Evolutionary conservation across 2,888 invertebrate species (phyloP).

Genomic region (Ischnura elegans): DNA sequence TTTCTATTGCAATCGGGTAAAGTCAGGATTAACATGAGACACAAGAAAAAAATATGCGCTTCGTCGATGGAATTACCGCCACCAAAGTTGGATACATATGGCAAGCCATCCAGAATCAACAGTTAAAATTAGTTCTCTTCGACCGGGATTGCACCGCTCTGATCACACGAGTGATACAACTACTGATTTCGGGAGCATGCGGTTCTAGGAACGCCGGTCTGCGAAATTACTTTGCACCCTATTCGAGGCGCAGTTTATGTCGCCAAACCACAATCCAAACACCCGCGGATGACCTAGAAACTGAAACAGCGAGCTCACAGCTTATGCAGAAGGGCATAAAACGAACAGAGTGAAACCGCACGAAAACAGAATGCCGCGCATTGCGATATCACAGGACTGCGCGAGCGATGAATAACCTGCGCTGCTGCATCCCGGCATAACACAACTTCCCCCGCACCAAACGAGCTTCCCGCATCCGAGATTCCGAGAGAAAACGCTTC

Average conservation of each 20-base stretch:
- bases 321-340: neutral
- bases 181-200: neutral
- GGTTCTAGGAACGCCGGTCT: constrained; percentile 60
- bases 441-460: neutral
- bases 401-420: neutral
- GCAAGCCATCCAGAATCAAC: neutral
- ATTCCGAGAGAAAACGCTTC: neutral
- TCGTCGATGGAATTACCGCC: neutral
- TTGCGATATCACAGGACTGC: neutral
- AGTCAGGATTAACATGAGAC: neutral
- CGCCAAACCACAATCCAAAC: constrained; percentile 10
- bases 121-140: neutral
- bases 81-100: neutral
- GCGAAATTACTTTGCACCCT: constrained; percentile 68
- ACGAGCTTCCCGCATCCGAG: neutral
- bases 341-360: neutral
- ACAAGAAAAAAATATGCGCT: neutral
- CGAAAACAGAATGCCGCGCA: neutral
- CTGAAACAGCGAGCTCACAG: neutral
- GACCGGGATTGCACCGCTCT: neutral
- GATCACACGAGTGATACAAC: neutral
- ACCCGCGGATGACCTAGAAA: constrained; percentile 15
- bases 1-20: neutral
- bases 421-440: neutral
- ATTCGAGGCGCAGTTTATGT: constrained; percentile 61